phyloP scores from a whole-genome alignment of 2,888 invertebrate genomes.

The Eupithecia vulgata region DNA sequence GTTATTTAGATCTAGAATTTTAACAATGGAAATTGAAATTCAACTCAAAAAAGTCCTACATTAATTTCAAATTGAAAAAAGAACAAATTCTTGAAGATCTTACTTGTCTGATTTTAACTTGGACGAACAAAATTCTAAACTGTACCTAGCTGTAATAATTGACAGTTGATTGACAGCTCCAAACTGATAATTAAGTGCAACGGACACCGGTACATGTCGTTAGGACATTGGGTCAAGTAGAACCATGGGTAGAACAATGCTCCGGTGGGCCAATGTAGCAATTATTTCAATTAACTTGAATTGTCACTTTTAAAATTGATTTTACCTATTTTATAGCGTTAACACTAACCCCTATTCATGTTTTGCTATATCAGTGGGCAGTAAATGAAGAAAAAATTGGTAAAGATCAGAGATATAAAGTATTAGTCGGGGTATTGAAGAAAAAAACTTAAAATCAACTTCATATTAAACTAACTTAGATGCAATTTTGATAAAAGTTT shows the following conservation, averaged over 20 bases:
- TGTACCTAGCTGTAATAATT: not conserved
- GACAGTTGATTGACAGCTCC: not conserved
- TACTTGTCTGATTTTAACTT: not conserved
- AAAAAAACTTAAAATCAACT: not conserved
- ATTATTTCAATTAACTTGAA: not conserved
- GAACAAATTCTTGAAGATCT: not conserved
- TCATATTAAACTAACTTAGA: not conserved
- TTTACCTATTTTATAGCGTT: not conserved
- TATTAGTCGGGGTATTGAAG: not conserved
- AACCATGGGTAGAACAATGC: not conserved
- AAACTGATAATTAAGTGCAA: constrained; percentile 13
- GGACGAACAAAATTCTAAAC: not conserved
- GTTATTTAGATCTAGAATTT: not conserved
- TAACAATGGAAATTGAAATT: not conserved
- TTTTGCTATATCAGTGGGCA: not conserved
- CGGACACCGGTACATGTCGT: constrained; percentile 13
- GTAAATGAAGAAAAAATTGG: not conserved
- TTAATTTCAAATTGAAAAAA: not conserved
- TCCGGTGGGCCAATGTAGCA: constrained; percentile 3
- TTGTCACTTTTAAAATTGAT: not conserved
- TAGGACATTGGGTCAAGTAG: constrained; percentile 15
- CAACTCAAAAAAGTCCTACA: not conserved
- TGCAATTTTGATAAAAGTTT: not conserved
- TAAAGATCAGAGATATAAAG: not conserved
- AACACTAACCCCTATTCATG: not conserved